Base-by-base conservation (phyloP, 2,113 vertebrate species). In the Brachypodius melanocephalos region DNA sequence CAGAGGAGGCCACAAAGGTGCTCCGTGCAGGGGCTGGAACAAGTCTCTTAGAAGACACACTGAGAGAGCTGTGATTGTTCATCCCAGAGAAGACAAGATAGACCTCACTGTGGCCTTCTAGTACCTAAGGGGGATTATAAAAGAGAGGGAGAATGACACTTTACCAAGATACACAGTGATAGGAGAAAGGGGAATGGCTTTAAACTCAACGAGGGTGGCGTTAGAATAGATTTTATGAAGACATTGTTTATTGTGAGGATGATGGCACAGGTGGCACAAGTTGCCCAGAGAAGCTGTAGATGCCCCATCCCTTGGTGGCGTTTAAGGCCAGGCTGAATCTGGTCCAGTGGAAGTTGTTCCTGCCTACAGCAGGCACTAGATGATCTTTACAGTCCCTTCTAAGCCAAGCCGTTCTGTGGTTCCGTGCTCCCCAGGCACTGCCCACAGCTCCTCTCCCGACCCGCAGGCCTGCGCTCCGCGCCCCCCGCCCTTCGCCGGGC, bases 361-460 rank as follows among this genome's bases (percentile, higher is more conserved):
- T 43, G 31, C 34, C 17, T 58, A 57, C 9, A 25, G 34, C 40
- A 46, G 20, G 71, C 40, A 29, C 34, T 5, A 24, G 12, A 10
- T 6, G 8, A 21, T 25, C 38, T 32, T 22, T 17, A 15, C 12
- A 31, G 21, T 1, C 12, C 17, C 32, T 32, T 4, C 26, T 3
- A 32, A 28, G 26, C 38, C 36, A 9, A 9, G 14, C 40, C 17
- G 13, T 14, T 14, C 26, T 1, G 57, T 3, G 38, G 4, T 1
- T 8, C 4, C 2, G 12, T 4, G 36, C 1, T 9, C 6, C 4
- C 9, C 32, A 1, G 4, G 14, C 45, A 9, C 9, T 2, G 22
- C 29, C 17, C 40, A 0, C 1, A 7, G 5, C 0, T 2, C 18
- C 29, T 0, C 2, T 5, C 6, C 54, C 12, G 13, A 18, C 0